Percentiles rank a stretch among this genome's conserved stretches.
Evolutionary conservation across 2,113 vertebrate species (phyloP).

Genomic region (Alethe diademata): DNA sequence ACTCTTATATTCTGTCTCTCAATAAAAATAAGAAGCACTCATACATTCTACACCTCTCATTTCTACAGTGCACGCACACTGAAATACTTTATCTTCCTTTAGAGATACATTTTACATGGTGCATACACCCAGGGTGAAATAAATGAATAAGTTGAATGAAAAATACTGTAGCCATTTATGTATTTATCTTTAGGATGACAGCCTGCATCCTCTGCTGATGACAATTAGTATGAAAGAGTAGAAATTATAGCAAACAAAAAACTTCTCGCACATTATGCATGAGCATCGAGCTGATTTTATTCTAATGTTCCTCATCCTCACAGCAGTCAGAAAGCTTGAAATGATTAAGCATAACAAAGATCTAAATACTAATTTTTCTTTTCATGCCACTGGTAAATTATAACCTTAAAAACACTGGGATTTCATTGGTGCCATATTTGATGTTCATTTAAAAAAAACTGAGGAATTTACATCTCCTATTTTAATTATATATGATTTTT

Average conservation of each 20-base stretch:
- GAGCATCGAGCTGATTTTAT: constrained; percentile 26
- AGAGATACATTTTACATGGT: background rate
- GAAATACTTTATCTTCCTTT: background rate
- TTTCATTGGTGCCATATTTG: background rate
- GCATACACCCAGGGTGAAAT: background rate
- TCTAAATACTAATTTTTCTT: background rate
- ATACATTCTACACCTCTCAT: background rate
- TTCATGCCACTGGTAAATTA: constrained; percentile 22
- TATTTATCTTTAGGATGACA: constrained; percentile 29
- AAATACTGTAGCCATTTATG: background rate
- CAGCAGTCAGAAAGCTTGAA: constrained; percentile 24
- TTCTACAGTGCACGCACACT: background rate
- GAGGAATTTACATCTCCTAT: background rate
- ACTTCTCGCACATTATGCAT: background rate
- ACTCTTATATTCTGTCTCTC: background rate
- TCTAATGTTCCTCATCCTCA: background rate
- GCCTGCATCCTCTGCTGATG: constrained; percentile 13
- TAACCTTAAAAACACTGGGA: background rate
- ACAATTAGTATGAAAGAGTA: constrained; percentile 39
- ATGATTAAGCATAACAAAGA: constrained; percentile 20
- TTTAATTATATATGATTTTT: background rate
- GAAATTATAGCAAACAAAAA: constrained; percentile 23
- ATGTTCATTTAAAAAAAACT: background rate
- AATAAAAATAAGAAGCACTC: background rate
- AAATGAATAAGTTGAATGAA: background rate